These are phyloP conservation scores for Ceratina australensis DNA, from an alignment of 1,140 invertebrate species.

Conservation along the genomic window DNA sequence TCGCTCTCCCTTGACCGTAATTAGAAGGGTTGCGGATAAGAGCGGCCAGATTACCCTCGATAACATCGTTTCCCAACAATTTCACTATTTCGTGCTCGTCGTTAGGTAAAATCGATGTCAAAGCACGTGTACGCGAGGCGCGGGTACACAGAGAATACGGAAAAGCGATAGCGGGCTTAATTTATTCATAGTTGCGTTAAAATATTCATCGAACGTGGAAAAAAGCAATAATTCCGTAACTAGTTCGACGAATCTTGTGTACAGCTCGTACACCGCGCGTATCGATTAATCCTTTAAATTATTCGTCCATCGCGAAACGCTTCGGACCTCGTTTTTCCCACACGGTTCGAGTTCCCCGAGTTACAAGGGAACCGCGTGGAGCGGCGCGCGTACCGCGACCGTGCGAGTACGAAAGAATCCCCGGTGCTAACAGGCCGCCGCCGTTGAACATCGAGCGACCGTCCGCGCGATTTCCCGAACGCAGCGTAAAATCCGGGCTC, in stretches of 20 bases:
- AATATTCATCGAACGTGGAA: constrained; percentile 58
- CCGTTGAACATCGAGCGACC: background rate
- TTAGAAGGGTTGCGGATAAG: background rate
- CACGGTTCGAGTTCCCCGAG: background rate
- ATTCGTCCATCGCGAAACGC: background rate
- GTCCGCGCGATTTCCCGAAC: constrained; percentile 15
- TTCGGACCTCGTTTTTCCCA: background rate
- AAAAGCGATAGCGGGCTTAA: constrained; percentile 29
- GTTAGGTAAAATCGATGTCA: no score
- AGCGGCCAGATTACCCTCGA: no score
- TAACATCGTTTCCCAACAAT: no score
- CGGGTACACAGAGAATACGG: no score
- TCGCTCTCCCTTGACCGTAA: background rate
- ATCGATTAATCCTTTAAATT: background rate
- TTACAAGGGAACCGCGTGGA: background rate
- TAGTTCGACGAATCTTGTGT: background rate
- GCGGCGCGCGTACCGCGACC: no score
- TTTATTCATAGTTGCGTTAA: constrained; percentile 61
- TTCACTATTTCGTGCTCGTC: no score
- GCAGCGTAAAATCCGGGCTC: background rate
- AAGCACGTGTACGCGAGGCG: no score
- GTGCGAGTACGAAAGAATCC: background rate
- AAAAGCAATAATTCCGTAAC: constrained; percentile 24
- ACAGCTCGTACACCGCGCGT: background rate
- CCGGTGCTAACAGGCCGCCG: background rate